phyloP scores from a whole-genome alignment of 2,113 vertebrate species.

The Scalopus aquaticus region DNA sequence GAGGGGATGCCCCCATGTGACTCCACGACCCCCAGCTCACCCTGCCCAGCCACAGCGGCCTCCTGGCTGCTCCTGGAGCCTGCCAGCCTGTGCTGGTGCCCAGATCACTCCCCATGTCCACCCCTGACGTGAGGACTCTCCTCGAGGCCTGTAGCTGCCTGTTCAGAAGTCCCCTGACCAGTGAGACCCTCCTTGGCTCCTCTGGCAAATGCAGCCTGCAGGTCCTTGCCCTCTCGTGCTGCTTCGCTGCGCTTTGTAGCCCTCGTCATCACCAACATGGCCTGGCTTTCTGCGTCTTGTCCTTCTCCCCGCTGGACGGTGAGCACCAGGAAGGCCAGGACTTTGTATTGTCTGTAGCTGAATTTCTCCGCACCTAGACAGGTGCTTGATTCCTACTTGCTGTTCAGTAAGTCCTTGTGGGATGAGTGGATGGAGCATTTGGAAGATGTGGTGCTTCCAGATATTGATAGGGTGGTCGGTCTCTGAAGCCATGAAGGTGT shows the following conservation, averaged over 20 bases:
- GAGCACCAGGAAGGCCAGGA: background rate
- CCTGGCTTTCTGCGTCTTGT: background rate
- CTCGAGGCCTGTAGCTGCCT: background rate
- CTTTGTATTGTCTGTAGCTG: background rate
- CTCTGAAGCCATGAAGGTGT: background rate
- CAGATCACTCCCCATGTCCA: fast-evolving
- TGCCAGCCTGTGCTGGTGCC: background rate
- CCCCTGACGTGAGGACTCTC: background rate
- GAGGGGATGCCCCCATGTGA: background rate
- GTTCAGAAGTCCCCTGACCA: background rate
- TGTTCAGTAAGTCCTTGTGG: background rate
- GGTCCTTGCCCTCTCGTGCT: no score
- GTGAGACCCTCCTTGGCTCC: background rate
- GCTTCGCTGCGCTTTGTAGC: background rate
- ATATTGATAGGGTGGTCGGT: background rate
- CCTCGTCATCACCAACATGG: fast-evolving
- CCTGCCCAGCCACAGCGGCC: background rate
- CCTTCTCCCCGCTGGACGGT: fast-evolving
- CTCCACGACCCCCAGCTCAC: background rate
- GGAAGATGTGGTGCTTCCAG: background rate
- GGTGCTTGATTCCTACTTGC: background rate
- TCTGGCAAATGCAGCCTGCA: background rate
- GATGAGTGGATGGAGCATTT: background rate
- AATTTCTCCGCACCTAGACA: background rate
- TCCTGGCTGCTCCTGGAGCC: background rate